Percentiles rank a stretch among this genome's conserved stretches.
Evolutionary conservation across 2,113 vertebrate species (phyloP).

Genomic region (Merops nubicus): DNA sequence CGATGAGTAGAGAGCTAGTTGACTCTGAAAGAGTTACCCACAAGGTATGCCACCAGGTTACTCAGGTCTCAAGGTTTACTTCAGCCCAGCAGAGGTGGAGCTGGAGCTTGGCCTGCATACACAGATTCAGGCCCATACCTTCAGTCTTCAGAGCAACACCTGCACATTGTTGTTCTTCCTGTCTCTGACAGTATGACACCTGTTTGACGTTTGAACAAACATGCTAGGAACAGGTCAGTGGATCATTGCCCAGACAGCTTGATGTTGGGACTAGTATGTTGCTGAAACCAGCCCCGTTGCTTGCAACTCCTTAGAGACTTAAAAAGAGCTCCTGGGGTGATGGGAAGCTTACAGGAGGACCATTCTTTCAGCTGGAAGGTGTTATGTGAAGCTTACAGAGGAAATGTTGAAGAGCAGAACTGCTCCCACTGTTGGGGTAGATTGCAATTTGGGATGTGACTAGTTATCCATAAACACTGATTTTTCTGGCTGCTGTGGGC

Average conservation of each 20-base stretch:
- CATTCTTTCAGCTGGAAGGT: not conserved
- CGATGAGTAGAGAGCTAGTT: not conserved
- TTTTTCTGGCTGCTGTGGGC: not conserved
- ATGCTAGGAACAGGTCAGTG: not conserved
- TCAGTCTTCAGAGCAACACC: not conserved
- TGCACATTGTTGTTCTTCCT: not conserved
- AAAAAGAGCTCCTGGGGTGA: not conserved
- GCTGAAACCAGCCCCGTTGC: not conserved
- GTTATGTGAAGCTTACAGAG: not conserved
- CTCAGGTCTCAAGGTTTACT: not conserved
- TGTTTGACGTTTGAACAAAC: not conserved
- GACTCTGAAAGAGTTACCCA: not conserved
- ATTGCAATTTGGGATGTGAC: not conserved
- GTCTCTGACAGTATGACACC: not conserved
- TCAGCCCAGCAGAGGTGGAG: not conserved
- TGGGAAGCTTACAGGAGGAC: not conserved
- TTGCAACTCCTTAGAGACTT: not conserved
- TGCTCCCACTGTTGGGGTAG: not conserved
- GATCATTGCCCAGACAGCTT: not conserved
- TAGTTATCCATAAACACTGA: not conserved
- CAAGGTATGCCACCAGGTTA: not conserved
- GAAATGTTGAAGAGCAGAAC: not conserved
- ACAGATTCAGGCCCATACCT: not conserved
- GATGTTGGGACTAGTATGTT: not conserved
- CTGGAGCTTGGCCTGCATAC: not conserved